Evolutionary conservation across 1,140 invertebrate genomes (phyloP).

Genomic region (Eumeta japonica): DNA sequence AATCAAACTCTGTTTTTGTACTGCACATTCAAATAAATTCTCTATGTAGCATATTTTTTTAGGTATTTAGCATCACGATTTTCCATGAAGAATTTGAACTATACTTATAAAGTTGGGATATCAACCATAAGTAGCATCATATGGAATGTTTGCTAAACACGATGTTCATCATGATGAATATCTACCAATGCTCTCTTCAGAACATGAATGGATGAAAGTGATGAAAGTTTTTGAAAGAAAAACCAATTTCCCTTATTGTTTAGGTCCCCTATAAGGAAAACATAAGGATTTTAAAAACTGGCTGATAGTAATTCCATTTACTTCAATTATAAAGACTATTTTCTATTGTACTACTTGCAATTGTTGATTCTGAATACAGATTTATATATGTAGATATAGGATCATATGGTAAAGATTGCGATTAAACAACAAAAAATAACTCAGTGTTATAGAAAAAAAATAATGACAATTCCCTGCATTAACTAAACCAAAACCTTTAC

Average conservation of each 20-base stretch:
- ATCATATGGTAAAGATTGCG: slow-evolving; percentile 10
- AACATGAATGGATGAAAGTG: slow-evolving; percentile 9
- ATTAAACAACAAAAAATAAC: slow-evolving; percentile 11
- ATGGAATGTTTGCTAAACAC: slow-evolving; percentile 7
- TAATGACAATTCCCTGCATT: slow-evolving; percentile 12
- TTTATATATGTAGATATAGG: slow-evolving; percentile 4
- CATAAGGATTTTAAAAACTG: slow-evolving; percentile 10
- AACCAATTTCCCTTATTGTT: slow-evolving; percentile 5
- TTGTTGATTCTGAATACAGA: slow-evolving; percentile 6
- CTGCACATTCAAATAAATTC: too few species aligned
- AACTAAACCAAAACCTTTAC: slow-evolving; percentile 9
- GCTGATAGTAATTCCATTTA: slow-evolving; percentile 9
- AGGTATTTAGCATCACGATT: slow-evolving; percentile 12
- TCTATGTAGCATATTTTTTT: too few species aligned
- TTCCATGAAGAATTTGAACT: slow-evolving; percentile 10
- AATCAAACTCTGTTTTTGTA: too few species aligned
- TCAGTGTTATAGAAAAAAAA: too few species aligned
- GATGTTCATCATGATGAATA: slow-evolving; percentile 5
- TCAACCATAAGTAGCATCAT: slow-evolving; percentile 11
- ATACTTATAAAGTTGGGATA: slow-evolving; percentile 10
- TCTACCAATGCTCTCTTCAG: slow-evolving; percentile 1
- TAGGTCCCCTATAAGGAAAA: slow-evolving; percentile 8
- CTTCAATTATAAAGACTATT: slow-evolving; percentile 10
- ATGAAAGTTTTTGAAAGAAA: slow-evolving; percentile 3
- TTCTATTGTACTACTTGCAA: slow-evolving; percentile 5